phyloP scores from a whole-genome alignment of 2,113 vertebrate genomes.

The Cromileptes altivelis region DNA sequence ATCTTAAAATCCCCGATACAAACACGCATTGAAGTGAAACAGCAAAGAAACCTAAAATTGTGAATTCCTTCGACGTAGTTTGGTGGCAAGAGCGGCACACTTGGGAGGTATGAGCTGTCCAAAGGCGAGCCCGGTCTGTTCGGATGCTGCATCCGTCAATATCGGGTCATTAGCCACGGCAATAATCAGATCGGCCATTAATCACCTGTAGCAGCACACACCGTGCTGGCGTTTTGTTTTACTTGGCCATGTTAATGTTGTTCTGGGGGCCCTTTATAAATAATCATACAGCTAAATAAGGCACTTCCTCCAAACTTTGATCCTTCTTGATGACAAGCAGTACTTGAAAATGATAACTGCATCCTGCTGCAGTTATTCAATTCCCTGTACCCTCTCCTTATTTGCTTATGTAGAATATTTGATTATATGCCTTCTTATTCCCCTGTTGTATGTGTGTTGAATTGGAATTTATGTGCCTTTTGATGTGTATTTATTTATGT shows the following conservation, averaged over 20 bases:
- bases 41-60: background rate
- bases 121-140: slow-evolving; percentile 15
- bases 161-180: slow-evolving; percentile 38
- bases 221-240: slow-evolving; percentile 27
- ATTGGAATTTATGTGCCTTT: background rate
- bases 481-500: slow-evolving; percentile 16
- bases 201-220: slow-evolving; percentile 21
- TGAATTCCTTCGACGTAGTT: background rate
- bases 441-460: slow-evolving; percentile 12
- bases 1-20: background rate
- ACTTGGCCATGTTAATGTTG: slow-evolving; percentile 22
- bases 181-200: slow-evolving; percentile 42
- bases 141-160: slow-evolving; percentile 45
- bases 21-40: background rate
- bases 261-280: slow-evolving; percentile 16
- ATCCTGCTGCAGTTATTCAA: background rate
- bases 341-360: background rate
- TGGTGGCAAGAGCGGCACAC: background rate
- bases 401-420: background rate
- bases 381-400: background rate
- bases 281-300: slow-evolving; percentile 27
- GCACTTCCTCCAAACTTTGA: slow-evolving; percentile 50
- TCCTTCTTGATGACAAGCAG: slow-evolving; percentile 28
- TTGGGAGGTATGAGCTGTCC: slow-evolving; percentile 4
- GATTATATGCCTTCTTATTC: background rate